Conservation (phyloP, 2,113 vertebrate species). For the Nyctereutes procyonoides region DNA sequence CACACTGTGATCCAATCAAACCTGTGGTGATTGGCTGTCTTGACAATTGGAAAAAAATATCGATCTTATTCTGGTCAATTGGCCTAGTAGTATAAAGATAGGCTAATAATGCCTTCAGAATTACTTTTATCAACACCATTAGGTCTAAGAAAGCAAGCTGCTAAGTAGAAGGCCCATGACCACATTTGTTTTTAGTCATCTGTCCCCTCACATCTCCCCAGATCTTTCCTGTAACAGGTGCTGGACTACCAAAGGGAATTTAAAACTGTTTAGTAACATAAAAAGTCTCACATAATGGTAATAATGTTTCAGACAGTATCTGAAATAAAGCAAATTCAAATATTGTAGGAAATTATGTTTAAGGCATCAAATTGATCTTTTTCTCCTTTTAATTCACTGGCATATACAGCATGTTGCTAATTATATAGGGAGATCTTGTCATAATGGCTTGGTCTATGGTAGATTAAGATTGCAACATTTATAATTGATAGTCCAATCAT, state of each 20-base stretch:
- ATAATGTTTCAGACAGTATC: neutral
- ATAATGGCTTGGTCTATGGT: neutral
- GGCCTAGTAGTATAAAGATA: neutral
- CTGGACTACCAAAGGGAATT: neutral
- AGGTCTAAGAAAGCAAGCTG: constrained; percentile 21
- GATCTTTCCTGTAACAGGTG: neutral
- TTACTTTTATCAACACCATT: constrained; percentile 59
- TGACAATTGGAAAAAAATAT: constrained; percentile 55
- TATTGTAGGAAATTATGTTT: constrained; percentile 48
- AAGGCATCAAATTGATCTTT: neutral
- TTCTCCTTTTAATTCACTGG: constrained; percentile 32
- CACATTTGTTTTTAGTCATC: constrained; percentile 20
- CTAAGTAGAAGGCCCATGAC: neutral
- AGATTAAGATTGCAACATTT: constrained; percentile 35
- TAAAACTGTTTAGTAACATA: constrained; percentile 30
- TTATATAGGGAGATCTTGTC: neutral
- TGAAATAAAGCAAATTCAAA: constrained; percentile 49
- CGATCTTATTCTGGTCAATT: constrained; percentile 58
- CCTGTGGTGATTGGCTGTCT: neutral
- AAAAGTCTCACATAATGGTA: neutral
- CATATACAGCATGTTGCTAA: neutral
- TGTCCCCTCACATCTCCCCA: neutral
- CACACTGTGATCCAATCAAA: constrained; percentile 57
- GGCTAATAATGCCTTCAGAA: constrained; percentile 31
- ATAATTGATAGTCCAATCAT: constrained; percentile 24